Percentiles rank a stretch among this genome's conserved stretches.
phyloP scores from a whole-genome alignment of 2,888 invertebrate genomes.

The Amphipoea lucens region DNA sequence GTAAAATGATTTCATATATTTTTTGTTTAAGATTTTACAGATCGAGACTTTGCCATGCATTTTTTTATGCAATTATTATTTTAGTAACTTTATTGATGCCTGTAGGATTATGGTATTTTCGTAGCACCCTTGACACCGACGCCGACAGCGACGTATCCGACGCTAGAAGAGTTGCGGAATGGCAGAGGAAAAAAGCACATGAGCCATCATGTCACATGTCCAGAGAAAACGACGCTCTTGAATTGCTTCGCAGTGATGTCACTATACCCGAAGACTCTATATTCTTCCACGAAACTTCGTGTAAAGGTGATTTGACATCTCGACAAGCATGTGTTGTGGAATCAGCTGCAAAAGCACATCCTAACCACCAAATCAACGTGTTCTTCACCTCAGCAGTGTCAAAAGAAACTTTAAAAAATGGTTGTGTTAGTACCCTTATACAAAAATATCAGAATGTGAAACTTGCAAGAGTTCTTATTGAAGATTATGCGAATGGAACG shows the following conservation, averaged over 20 bases:
- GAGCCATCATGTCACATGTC: conserved; percentile 24
- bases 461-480: conserved; percentile 41
- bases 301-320: conserved; percentile 41
- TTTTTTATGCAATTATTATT: conserved; percentile 8
- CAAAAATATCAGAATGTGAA: conserved; percentile 37
- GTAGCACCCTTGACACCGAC: neutral
- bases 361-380: conserved; percentile 40
- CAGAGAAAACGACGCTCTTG: conserved; percentile 26
- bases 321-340: conserved; percentile 58
- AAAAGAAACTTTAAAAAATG: neutral
- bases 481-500: conserved; percentile 36
- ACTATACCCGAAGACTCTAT: conserved; percentile 43
- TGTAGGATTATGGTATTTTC: neutral
- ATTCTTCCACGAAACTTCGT: conserved; percentile 56
- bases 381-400: conserved; percentile 41
- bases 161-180: neutral
- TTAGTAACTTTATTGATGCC: neutral
- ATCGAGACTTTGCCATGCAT: neutral
- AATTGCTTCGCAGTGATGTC: neutral
- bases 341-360: conserved; percentile 55
- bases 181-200: neutral
- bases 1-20: conserved; percentile 5
- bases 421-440: conserved; percentile 15
- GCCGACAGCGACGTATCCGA: neutral
- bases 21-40: conserved; percentile 1